A percentile compares a stretch with the other conserved stretches of the same genome.
These are phyloP conservation scores for Gymnodraco acuticeps DNA, from an alignment of 2,797 vertebrate species.

Conservation along the genomic window DNA sequence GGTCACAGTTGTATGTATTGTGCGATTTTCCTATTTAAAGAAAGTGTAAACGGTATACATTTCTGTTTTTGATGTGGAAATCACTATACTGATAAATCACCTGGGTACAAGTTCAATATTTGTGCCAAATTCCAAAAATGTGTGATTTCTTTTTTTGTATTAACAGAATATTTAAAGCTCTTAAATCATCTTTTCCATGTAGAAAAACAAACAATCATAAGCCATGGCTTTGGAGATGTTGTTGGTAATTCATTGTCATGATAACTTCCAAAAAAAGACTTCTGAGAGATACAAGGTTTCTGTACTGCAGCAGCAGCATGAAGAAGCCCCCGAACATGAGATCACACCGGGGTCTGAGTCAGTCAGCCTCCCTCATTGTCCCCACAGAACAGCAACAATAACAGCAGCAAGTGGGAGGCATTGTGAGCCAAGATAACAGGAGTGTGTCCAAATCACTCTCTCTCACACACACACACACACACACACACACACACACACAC, in stretches of 20 bases:
- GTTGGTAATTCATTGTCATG: neutral
- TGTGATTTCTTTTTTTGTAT: too few relatives aligned
- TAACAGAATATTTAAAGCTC: too few relatives aligned
- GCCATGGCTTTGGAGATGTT: neutral
- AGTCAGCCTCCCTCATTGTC: constrained; percentile 35
- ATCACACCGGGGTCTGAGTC: constrained; percentile 42
- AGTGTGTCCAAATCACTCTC: neutral
- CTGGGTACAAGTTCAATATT: neutral
- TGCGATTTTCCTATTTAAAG: too few relatives aligned
- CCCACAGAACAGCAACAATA: constrained; percentile 25
- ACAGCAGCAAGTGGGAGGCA: constrained; percentile 18
- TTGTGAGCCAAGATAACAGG: constrained; percentile 39
- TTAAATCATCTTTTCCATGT: too few relatives aligned
- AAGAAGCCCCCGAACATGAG: constrained; percentile 44
- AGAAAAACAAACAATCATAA: neutral
- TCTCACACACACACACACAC: constrained; percentile 9
- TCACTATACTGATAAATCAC: neutral
- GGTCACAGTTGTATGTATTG: neutral
- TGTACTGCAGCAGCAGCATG: neutral
- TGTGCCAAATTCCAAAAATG: neutral
- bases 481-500: neutral
- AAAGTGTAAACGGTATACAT: neutral
- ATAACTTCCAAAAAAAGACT: neutral
- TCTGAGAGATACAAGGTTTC: constrained; percentile 2
- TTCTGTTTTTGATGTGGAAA: neutral